A percentile compares a stretch with the other conserved stretches of the same genome.
phyloP scores from a whole-genome alignment of 2,113 vertebrate species.

The Grammomys surdaster region DNA sequence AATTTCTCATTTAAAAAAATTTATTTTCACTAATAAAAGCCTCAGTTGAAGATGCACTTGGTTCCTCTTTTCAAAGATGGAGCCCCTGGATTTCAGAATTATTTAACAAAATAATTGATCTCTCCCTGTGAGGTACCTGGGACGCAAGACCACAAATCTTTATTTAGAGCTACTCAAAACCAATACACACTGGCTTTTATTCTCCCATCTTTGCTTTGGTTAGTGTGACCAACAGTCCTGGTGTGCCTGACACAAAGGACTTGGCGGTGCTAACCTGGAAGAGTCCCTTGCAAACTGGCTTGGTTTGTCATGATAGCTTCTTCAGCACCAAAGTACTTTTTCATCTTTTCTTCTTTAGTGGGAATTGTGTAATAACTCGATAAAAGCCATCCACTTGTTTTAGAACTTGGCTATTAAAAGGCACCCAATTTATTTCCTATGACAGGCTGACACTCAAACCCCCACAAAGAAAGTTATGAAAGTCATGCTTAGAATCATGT shows the following conservation, averaged over 20 bases:
- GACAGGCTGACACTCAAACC: not conserved
- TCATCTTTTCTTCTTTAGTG: not conserved
- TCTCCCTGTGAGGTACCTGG: not conserved
- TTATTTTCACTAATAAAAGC: conserved; percentile 60
- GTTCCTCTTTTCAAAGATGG: not conserved
- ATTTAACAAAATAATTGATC: not conserved
- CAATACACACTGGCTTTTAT: not conserved
- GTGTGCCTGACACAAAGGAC: not conserved
- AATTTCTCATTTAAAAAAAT: conserved; percentile 69
- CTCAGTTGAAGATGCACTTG: conserved; percentile 1
- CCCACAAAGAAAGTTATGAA: not conserved
- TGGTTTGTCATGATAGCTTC: no score
- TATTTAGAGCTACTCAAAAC: not conserved
- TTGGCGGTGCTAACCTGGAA: not conserved
- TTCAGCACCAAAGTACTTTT: not conserved
- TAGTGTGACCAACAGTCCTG: not conserved
- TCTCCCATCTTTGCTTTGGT: not conserved
- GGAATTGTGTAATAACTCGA: not conserved
- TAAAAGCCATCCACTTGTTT: conserved; percentile 9
- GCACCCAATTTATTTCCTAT: not conserved
- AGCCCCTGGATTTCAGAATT: conserved; percentile 5
- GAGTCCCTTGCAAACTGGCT: not conserved
- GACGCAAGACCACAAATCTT: not conserved
- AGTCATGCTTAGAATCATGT: conserved; percentile 2
- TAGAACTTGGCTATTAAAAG: not conserved